Percentiles rank a stretch among this genome's conserved stretches.
Conservation (phyloP, 2,113 vertebrate species). For the Gavia stellata region DNA sequence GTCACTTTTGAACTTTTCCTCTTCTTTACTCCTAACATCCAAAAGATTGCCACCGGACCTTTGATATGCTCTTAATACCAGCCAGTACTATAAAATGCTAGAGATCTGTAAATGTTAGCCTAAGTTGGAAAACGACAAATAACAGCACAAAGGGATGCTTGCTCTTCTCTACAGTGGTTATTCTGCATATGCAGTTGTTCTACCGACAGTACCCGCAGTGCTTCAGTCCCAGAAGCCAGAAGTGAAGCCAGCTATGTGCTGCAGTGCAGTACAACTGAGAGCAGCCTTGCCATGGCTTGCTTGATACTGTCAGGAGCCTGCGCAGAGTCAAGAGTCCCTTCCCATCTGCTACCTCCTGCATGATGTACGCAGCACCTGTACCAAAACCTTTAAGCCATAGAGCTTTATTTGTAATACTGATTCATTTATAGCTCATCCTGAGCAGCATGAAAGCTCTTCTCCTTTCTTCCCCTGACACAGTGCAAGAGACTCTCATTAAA, state of each 20-base stretch:
- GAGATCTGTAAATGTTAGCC: background rate
- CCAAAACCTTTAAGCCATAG: background rate
- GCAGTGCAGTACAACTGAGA: background rate
- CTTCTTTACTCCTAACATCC: background rate
- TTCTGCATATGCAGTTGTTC: background rate
- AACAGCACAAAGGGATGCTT: background rate
- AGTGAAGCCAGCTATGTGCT: constrained; percentile 4
- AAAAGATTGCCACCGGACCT: background rate
- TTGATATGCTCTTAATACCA: background rate
- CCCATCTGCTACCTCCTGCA: background rate
- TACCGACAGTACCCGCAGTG: background rate
- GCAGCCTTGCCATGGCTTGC: background rate
- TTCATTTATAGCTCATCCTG: background rate
- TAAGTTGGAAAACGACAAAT: background rate
- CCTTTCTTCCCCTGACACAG: background rate
- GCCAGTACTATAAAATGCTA: background rate
- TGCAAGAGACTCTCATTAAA: background rate
- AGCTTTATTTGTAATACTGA: background rate
- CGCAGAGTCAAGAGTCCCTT: background rate
- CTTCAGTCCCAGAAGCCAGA: background rate
- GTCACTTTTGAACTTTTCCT: background rate
- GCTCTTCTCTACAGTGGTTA: background rate
- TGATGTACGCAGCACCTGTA: accelerated
- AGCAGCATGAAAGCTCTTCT: background rate
- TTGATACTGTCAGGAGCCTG: background rate